phyloP scores from a whole-genome alignment of 2,113 vertebrate species.

The Chionis minor region DNA sequence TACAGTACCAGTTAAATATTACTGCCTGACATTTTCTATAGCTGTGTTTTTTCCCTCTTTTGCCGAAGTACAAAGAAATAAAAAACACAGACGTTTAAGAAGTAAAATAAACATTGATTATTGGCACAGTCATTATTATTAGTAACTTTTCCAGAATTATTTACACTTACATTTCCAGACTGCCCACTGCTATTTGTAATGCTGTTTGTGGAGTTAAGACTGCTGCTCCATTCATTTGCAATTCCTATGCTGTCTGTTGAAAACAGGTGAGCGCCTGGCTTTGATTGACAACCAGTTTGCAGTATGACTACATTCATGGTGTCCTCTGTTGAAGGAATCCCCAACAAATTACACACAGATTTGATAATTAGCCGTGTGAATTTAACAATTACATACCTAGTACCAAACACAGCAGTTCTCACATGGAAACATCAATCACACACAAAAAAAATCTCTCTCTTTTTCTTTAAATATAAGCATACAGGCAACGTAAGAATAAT shows the following conservation, averaged over 20 bases:
- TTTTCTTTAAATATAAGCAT: neutral
- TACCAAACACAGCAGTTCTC: neutral
- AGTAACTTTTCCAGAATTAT: constrained; percentile 23
- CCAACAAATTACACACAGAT: constrained; percentile 50
- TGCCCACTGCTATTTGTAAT: constrained; percentile 77
- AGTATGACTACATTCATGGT: constrained; percentile 80
- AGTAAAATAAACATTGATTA: constrained; percentile 18
- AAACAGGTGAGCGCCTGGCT: constrained; percentile 76
- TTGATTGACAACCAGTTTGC: constrained; percentile 75
- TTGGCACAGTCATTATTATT: neutral
- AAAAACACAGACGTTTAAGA: neutral
- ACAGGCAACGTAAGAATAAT: neutral
- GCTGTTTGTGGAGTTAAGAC: constrained; percentile 69
- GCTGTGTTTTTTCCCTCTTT: neutral
- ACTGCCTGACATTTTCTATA: neutral
- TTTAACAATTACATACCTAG: neutral
- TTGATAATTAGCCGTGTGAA: neutral
- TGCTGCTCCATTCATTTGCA: constrained; percentile 81
- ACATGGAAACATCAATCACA: constrained; percentile 7
- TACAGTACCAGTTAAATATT: neutral
- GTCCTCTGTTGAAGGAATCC: constrained; percentile 82
- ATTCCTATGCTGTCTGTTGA: constrained; percentile 77
- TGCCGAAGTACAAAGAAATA: neutral
- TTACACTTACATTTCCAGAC: constrained; percentile 80
- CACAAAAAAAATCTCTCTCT: neutral